These are phyloP conservation scores for Drosophila macrospina DNA, from an alignment of 2,888 invertebrate genomes.

Conservation along the genomic window DNA sequence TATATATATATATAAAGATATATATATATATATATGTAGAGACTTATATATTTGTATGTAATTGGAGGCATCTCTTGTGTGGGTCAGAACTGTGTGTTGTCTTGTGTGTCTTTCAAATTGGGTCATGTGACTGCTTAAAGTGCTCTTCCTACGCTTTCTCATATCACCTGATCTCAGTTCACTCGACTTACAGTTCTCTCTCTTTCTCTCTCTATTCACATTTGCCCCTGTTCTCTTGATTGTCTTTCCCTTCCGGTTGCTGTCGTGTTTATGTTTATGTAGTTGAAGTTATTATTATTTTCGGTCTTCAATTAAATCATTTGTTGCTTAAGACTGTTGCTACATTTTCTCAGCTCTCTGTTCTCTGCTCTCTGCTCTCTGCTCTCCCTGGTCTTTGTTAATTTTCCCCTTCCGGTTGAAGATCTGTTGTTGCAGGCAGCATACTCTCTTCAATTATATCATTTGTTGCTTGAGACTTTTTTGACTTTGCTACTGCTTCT, in stretches of 20 bases:
- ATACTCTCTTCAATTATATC: not conserved
- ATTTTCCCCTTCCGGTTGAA: not conserved
- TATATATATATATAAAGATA: constrained; percentile 8
- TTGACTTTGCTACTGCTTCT: too few relatives aligned
- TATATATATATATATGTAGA: too few relatives aligned
- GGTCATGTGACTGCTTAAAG: constrained; percentile 27
- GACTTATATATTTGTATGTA: constrained; percentile 1
- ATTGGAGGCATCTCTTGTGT: constrained; percentile 35
- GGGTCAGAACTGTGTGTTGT: constrained; percentile 16
- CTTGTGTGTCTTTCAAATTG: constrained; percentile 17
- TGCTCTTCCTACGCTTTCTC: constrained; percentile 36
- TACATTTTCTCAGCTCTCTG: not conserved
- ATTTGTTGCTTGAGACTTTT: too few relatives aligned
- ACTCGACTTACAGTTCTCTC: not conserved
- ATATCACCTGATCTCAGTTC: constrained; percentile 19
- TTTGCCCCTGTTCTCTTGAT: not conserved
- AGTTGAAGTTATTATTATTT: not conserved
- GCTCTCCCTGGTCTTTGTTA: not conserved
- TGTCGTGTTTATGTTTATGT: not conserved
- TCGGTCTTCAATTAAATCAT: not conserved
- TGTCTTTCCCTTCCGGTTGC: constrained; percentile 7
- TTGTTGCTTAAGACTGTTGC: not conserved
- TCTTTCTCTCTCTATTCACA: not conserved
- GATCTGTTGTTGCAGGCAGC: too few relatives aligned
- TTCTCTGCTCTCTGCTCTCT: not conserved